Conservation (phyloP, 2,888 invertebrate species). For the Metellina segmentata region DNA sequence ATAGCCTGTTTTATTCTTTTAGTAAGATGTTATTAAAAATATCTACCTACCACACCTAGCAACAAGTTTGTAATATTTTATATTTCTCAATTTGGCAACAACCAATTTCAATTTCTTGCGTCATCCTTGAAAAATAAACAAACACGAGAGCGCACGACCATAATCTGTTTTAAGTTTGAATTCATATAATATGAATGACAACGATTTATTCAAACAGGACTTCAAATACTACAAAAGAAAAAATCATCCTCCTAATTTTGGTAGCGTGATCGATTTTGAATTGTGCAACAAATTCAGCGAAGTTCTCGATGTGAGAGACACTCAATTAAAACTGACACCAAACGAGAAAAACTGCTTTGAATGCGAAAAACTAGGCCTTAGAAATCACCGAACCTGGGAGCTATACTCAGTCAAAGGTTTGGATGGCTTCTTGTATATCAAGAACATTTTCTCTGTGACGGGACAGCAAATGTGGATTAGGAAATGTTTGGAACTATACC, state of each 20-base stretch:
- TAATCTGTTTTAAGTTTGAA: no score
- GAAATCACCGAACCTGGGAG: slow-evolving; percentile 84
- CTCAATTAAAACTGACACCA: background rate
- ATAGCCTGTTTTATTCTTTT: no score
- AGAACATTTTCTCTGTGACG: slow-evolving; percentile 89
- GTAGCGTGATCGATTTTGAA: slow-evolving; percentile 85
- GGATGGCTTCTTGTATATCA: slow-evolving; percentile 88
- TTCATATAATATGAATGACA: slow-evolving; percentile 21
- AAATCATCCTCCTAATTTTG: slow-evolving; percentile 85
- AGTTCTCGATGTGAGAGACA: background rate
- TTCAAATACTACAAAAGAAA: slow-evolving; percentile 91
- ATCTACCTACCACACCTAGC: no score
- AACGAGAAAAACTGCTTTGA: background rate
- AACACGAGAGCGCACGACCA: no score
- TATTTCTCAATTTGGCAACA: no score
- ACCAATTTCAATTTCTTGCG: no score
- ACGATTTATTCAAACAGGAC: slow-evolving; percentile 84
- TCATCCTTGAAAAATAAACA: no score
- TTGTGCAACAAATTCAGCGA: background rate
- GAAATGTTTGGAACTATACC: slow-evolving; percentile 89
- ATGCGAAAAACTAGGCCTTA: slow-evolving; percentile 81
- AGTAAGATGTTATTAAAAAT: no score
- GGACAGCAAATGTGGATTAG: slow-evolving; percentile 93
- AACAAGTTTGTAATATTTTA: no score
- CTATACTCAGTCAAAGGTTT: slow-evolving; percentile 84